Evolutionary conservation across 2,888 invertebrate genomes (phyloP).

Genomic region (Lasioglossum oenotherae): DNA sequence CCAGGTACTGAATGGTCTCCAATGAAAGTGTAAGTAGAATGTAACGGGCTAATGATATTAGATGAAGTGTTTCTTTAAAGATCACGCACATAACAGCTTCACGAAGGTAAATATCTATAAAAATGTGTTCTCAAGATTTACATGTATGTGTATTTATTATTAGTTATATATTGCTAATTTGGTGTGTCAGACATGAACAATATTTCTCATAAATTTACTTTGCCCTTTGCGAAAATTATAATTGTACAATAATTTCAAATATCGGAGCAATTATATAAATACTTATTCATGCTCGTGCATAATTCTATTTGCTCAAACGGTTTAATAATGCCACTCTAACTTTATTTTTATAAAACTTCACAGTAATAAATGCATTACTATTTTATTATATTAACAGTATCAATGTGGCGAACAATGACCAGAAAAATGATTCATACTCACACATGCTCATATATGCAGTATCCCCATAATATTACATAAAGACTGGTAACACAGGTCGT

Average conservation of each 20-base stretch:
- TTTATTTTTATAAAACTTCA: neutral
- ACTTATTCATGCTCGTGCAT: neutral
- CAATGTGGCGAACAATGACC: neutral
- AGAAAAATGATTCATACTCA: neutral
- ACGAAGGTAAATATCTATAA: neutral
- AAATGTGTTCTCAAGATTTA: neutral
- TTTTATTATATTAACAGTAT: neutral
- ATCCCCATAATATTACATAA: neutral
- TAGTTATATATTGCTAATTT: neutral
- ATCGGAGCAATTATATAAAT: neutral
- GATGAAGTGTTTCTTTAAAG: neutral
- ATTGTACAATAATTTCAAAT: neutral
- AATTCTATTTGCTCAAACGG: neutral
- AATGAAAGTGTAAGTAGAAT: slow-evolving; percentile 37
- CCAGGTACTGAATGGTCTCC: slow-evolving; percentile 6
- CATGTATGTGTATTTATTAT: neutral
- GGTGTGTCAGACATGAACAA: neutral
- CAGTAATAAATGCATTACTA: neutral
- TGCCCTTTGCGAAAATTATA: neutral
- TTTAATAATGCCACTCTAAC: neutral
- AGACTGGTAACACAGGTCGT: neutral
- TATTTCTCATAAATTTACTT: neutral
- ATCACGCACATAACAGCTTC: neutral
- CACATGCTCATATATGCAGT: neutral
- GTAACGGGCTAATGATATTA: neutral